These are phyloP conservation scores for Monochamus alternatus DNA, from an alignment of 2,888 invertebrate genomes.

Conservation along the genomic window DNA sequence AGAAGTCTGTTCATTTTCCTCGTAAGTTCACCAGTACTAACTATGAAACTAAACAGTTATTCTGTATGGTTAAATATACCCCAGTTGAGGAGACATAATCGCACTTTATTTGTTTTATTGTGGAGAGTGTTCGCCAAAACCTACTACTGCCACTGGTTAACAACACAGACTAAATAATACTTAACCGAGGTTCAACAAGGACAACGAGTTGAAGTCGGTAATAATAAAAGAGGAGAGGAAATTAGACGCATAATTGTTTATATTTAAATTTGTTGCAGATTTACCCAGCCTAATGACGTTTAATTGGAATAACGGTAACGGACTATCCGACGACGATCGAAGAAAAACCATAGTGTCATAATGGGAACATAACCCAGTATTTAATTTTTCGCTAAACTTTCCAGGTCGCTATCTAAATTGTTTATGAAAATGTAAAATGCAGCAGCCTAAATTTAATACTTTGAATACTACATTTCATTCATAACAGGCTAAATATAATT, in stretches of 20 bases:
- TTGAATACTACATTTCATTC: too few relatives aligned
- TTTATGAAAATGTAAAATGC: too few relatives aligned
- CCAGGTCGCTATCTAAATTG: too few relatives aligned
- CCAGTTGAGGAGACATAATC: conserved; percentile 13
- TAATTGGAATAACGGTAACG: neutral
- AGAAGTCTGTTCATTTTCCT: conserved; percentile 22
- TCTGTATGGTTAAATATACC: neutral
- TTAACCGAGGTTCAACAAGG: conserved; percentile 27
- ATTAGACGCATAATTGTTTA: conserved; percentile 19
- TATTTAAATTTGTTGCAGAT: conserved; percentile 33
- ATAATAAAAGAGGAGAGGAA: conserved; percentile 27
- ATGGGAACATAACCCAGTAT: too few relatives aligned
- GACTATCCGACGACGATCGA: too few relatives aligned
- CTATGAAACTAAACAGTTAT: neutral
- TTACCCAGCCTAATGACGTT: conserved; percentile 15
- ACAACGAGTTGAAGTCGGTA: conserved; percentile 25
- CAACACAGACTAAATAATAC: conserved; percentile 33
- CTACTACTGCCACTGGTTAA: conserved; percentile 14
- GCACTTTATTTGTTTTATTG: conserved; percentile 17
- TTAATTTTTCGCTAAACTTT: too few relatives aligned
- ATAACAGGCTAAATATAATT: too few relatives aligned
- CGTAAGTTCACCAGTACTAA: conserved; percentile 16
- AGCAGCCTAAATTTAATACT: too few relatives aligned
- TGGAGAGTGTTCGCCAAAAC: conserved; percentile 9
- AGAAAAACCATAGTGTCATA: too few relatives aligned